Conservation (phyloP, 2,113 vertebrate species). For the Macaca nemestrina region DNA sequence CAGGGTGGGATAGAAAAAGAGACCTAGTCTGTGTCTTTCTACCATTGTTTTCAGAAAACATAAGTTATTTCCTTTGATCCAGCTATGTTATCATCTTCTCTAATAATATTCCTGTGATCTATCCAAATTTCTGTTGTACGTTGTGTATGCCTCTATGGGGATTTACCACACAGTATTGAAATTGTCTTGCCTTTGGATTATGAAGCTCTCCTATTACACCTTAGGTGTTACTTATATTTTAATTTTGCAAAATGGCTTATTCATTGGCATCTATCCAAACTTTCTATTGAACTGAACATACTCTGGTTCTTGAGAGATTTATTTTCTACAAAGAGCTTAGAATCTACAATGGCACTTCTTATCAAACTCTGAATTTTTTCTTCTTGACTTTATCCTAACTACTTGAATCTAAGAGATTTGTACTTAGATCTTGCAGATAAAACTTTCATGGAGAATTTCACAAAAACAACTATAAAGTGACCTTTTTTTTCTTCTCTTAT, state of each 20-base stretch:
- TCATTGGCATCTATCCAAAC: not conserved
- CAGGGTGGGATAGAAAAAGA: not conserved
- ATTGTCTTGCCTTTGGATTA: not conserved
- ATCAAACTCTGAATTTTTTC: slow-evolving; percentile 29
- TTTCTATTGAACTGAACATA: not conserved
- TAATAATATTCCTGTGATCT: not conserved
- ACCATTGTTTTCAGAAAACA: not conserved
- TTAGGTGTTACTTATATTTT: not conserved
- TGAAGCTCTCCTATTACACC: not conserved
- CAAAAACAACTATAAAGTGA: not conserved
- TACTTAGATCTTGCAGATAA: not conserved
- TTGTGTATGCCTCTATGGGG: not conserved
- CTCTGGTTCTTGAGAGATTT: not conserved
- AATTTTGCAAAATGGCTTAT: slow-evolving; percentile 13
- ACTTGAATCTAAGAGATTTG: slow-evolving; percentile 1
- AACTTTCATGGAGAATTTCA: not conserved
- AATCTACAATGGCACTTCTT: not conserved
- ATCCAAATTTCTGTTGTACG: not conserved
- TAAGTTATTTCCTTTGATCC: not conserved
- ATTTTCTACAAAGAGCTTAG: not conserved
- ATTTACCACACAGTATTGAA: not conserved
- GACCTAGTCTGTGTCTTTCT: not conserved
- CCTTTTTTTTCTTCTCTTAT: not conserved
- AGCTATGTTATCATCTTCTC: not conserved
- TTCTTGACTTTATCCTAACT: not conserved